Base-by-base conservation (phyloP, 2,888 invertebrate species). In the Volucella inflata region DNA sequence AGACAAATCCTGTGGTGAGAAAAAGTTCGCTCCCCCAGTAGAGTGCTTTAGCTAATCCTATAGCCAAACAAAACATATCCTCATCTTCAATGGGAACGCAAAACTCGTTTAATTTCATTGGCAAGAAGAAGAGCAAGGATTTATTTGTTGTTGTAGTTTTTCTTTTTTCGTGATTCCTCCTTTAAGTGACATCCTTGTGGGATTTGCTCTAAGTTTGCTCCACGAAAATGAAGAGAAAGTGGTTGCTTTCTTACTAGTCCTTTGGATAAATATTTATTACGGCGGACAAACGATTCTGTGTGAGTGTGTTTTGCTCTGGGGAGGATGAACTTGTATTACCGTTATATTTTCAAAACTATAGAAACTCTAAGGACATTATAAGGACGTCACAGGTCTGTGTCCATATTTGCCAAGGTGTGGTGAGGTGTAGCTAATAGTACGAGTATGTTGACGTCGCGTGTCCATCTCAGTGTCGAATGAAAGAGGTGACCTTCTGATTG, bases 41-140 rank as follows among this genome's bases (percentile, higher is more conserved):
- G 55, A 62, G 62, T 70, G 9, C 59, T 59, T 64, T 44, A 51
- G 44, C 64, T 72, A 71, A 64, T 71, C 64, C 51, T n/a, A 51
- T 46, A 46, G 16, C 59, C 57, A 72, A 71, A 71, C 59, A 64
- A 62, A 14, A 42, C 55, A 48, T 55, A 59, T 38, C 30, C 42
- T 21, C 46, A 60, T 60, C 71, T 51, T 44, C 62, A 62, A 74
- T 74, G 62, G 44, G 53, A 44, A 44, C 12, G 38, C 44, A 75
- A 68, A 76, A 6, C 59, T 59, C 60, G 67, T 60, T 67, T 76
- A 76, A 68, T 76, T 67, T 67, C 57, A 53, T 46, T 38, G 59
- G 11, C 8, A 36, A n/a, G 38, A 65, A 67, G 36, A 21, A 50
- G 17, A 57, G 44, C 17, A 67, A 60, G 67, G 76, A 76, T 68